A percentile compares a stretch with the other conserved stretches of the same genome.
phyloP scores from a whole-genome alignment of 2,797 vertebrate species.

The Eulemur coronatus region DNA sequence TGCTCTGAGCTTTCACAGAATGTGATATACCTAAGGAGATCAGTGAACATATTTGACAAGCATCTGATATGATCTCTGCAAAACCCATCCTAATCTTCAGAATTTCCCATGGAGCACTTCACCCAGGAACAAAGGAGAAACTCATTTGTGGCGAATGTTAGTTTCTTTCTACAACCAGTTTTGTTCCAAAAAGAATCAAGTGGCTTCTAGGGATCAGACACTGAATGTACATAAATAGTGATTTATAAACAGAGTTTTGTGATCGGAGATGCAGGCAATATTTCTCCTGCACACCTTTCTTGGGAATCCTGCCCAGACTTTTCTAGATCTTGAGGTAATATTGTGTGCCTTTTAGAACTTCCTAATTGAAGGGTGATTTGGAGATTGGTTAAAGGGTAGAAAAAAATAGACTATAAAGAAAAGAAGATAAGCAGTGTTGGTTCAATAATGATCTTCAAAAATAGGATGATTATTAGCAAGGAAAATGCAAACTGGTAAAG shows the following conservation, averaged over 20 bases:
- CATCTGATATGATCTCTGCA: not conserved
- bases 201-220: not conserved
- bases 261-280: not conserved
- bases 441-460: constrained; percentile 1
- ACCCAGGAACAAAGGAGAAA: not conserved
- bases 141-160: not conserved
- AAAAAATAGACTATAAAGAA: not conserved
- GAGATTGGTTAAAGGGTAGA: not conserved
- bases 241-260: not conserved
- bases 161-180: not conserved
- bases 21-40: not conserved
- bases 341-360: not conserved
- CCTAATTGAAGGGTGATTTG: not conserved
- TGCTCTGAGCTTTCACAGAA: not conserved
- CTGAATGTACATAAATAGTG: not conserved
- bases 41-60: not conserved
- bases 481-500: not conserved
- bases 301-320: not conserved
- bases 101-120: not conserved
- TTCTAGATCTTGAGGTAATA: not conserved
- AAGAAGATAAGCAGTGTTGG: not conserved
- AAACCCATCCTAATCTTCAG: not conserved
- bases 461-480: not conserved
- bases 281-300: not conserved
- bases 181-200: constrained; percentile 21